Base-by-base conservation (phyloP, 2,113 vertebrate species). In the Microcebus lehilahytsara region DNA sequence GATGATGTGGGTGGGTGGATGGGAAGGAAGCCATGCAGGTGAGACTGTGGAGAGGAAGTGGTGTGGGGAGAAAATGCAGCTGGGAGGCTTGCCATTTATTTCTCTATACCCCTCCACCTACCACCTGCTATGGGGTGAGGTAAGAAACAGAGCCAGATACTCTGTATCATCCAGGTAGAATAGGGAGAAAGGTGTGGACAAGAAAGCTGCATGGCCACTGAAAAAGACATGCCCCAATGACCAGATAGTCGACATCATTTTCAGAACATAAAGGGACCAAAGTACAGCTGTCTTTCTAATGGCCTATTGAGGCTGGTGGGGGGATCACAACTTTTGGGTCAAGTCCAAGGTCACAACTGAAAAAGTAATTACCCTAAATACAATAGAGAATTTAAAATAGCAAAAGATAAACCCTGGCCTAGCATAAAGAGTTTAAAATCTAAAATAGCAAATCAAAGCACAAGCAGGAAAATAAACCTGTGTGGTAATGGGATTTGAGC, bases 371-470 rank as follows among this genome's bases (percentile, higher is more conserved):
- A 93, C 42, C 84, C 91, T 40, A 94, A 89, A 72, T 77, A 72
- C 64, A 66, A 71, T 40, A 1, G 30, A 77, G 91, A 96, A 93
- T 93, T 94, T 95, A 95, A 96, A 96, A 97, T 91, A 91, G 95
- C 96, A 91, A 67, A 97, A 93, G 83, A 90, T 91, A 96, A 95
- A 97, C 64, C 53, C 93, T 75, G 78, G 84, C 94, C 46, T 34
- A 74, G 27, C 56, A 86, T 69, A 80, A 77, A 86, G 93, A 91
- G 37, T 78, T 80, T 87, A 94, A 81, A 94, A 93, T 93, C 79
- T 89, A 69, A 96, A 97, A 95, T 13, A 93, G 88, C 78, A 96
- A 96, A 88, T 94, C 94, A 91, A 96, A 93, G 78, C 79, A 87
- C 6, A 93, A 58, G 86, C 83, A 96, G 62, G 77, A 93, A 97